Evolutionary conservation across 2,113 vertebrate genomes (phyloP).

Genomic region (Dunckerocampus dactyliophorus): DNA sequence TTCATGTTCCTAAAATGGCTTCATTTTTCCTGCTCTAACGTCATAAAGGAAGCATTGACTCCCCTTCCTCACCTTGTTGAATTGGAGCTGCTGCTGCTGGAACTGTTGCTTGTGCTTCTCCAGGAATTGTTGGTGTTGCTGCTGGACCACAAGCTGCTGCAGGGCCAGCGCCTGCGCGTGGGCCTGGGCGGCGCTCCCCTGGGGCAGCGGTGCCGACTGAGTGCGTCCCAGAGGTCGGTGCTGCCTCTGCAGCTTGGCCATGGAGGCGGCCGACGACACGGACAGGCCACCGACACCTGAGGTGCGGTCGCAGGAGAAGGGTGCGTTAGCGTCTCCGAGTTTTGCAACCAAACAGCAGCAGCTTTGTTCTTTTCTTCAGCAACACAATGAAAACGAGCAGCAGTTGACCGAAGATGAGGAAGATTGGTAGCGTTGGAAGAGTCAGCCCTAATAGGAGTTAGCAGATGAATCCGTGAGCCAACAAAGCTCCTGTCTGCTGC

Average conservation of each 20-base stretch:
- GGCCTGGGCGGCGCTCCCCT: conserved; percentile 71
- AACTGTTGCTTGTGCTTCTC: conserved; percentile 98
- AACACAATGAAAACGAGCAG: too few species aligned
- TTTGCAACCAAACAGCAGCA: too few species aligned
- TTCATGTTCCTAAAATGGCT: too few species aligned
- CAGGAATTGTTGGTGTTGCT: conserved; percentile 97
- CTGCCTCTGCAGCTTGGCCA: conserved; percentile 84
- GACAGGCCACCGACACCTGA: conserved; percentile 78
- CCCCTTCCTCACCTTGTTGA: conserved; percentile 87
- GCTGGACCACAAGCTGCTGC: conserved; percentile 94
- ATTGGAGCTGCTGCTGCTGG: conserved; percentile 91
- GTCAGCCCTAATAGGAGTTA: conserved; percentile 37
- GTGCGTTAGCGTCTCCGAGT: not conserved
- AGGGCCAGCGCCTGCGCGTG: conserved; percentile 79
- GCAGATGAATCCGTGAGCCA: conserved; percentile 46
- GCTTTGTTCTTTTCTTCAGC: too few species aligned
- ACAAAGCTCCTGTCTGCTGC: conserved; percentile 43
- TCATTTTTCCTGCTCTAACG: too few species aligned
- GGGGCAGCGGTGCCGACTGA: conserved; percentile 68
- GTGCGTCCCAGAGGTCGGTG: conserved; percentile 84
- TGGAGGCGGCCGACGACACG: conserved; percentile 80
- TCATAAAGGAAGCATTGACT: too few species aligned
- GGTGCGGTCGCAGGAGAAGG: not conserved
- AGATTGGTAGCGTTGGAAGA: not conserved
- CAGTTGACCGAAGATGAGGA: not conserved